These are phyloP conservation scores for Trematomus loennbergii DNA, from an alignment of 2,113 vertebrate genomes.

Conservation along the genomic window DNA sequence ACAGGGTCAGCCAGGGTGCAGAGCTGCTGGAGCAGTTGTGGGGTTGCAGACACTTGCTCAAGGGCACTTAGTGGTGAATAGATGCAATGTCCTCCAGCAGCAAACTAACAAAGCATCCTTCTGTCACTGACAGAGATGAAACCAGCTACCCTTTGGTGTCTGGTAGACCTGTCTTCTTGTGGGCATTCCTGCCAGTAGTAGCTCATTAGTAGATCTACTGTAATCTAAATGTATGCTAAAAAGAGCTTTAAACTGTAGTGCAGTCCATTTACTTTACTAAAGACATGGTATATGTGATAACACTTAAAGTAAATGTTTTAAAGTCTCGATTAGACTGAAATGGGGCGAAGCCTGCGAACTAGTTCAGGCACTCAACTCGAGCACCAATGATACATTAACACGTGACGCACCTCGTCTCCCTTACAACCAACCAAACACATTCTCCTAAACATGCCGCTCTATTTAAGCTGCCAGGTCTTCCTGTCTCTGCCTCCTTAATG, in stretches of 20 bases:
- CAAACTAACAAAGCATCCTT: neutral
- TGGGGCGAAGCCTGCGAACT: too few relatives aligned
- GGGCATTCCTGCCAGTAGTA: neutral
- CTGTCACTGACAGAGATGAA: conserved; percentile 7
- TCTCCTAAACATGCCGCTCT: too few relatives aligned
- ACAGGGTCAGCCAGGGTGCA: conserved; percentile 29
- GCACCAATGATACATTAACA: too few relatives aligned
- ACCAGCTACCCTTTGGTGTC: neutral
- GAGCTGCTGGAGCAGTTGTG: neutral
- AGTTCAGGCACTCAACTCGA: too few relatives aligned
- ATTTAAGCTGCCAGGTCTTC: too few relatives aligned
- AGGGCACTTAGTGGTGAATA: conserved; percentile 7
- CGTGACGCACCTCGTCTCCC: too few relatives aligned
- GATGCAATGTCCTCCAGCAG: neutral
- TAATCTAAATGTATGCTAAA: too few relatives aligned
- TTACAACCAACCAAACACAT: too few relatives aligned
- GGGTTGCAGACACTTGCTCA: conserved; percentile 22
- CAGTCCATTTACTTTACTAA: too few relatives aligned
- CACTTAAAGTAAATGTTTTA: neutral
- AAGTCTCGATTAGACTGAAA: neutral
- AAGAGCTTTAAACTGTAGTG: too few relatives aligned
- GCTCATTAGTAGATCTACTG: neutral
- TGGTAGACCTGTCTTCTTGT: neutral
- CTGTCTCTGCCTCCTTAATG: too few relatives aligned
- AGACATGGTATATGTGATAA: neutral